phyloP scores from a whole-genome alignment of 2,113 vertebrate genomes.

The Pseudonaja textilis region DNA sequence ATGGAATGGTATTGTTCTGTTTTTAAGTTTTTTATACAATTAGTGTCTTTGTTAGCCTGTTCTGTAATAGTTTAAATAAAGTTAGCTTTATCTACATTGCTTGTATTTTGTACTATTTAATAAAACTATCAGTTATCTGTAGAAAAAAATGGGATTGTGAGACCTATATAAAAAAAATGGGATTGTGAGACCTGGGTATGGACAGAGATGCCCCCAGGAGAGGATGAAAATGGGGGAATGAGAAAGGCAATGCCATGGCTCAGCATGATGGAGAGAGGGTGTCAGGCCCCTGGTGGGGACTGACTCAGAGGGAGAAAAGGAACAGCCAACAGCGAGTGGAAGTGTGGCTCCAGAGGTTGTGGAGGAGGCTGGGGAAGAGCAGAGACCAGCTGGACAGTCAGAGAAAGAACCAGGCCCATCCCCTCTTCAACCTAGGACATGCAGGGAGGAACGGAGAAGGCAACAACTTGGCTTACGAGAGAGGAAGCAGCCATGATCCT shows the following conservation, averaged over 20 bases:
- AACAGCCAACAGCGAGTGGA: too few species aligned
- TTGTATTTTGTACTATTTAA: constrained; percentile 4
- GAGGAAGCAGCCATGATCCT: too few species aligned
- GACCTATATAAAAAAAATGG: not conserved
- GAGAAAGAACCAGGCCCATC: too few species aligned
- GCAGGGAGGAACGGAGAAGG: too few species aligned
- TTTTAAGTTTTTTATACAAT: constrained; percentile 74
- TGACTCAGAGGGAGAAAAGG: too few species aligned
- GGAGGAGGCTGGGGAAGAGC: too few species aligned
- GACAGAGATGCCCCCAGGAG: not conserved
- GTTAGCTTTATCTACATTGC: constrained; percentile 71
- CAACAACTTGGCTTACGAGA: too few species aligned
- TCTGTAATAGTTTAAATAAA: constrained; percentile 80
- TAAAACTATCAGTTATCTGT: not conserved
- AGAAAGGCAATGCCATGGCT: not conserved
- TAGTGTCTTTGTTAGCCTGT: constrained; percentile 68
- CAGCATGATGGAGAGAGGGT: not conserved
- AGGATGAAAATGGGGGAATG: not conserved
- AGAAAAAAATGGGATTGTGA: not conserved
- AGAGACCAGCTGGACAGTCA: too few species aligned
- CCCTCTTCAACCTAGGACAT: too few species aligned
- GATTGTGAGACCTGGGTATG: not conserved
- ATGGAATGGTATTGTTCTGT: constrained; percentile 68
- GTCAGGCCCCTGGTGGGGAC: too few species aligned
- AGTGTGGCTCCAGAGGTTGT: too few species aligned